These are phyloP conservation scores for Dromius quadrimaculatus DNA, from an alignment of 2,888 invertebrate species.

Conservation along the genomic window DNA sequence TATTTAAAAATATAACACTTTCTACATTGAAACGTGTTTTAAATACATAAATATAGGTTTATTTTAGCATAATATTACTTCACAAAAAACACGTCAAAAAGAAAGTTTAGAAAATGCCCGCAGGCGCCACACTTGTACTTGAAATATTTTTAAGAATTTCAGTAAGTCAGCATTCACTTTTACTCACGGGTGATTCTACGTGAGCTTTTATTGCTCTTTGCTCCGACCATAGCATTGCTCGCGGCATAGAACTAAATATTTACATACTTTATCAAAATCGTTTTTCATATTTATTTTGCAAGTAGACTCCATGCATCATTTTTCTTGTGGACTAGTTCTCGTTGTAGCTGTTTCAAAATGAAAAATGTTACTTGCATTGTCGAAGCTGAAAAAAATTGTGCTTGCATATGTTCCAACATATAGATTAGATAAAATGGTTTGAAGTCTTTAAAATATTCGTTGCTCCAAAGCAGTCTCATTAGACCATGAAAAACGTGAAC, in stretches of 20 bases:
- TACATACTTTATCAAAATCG: neutral
- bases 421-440: constrained; percentile 1
- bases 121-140: constrained; percentile 30
- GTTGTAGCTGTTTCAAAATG: neutral
- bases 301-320: neutral
- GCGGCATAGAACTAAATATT: neutral
- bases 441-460: neutral
- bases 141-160: constrained; percentile 37
- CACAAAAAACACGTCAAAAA: constrained; percentile 24
- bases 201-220: constrained; percentile 11
- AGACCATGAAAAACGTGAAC: no score
- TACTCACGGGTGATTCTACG: constrained; percentile 19
- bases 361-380: neutral
- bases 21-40: constrained; percentile 36
- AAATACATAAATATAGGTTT: constrained; percentile 41
- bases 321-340: neutral
- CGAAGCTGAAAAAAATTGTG: no score
- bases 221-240: neutral
- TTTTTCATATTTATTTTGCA: neutral
- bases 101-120: constrained; percentile 45
- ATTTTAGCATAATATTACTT: constrained; percentile 32
- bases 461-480: neutral
- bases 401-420: no score
- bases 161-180: constrained; percentile 38
- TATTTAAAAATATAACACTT: constrained; percentile 44